A percentile compares a stretch with the other conserved stretches of the same genome.
Conservation (phyloP, 2,888 invertebrate genomes). For the Norana najaformis region DNA sequence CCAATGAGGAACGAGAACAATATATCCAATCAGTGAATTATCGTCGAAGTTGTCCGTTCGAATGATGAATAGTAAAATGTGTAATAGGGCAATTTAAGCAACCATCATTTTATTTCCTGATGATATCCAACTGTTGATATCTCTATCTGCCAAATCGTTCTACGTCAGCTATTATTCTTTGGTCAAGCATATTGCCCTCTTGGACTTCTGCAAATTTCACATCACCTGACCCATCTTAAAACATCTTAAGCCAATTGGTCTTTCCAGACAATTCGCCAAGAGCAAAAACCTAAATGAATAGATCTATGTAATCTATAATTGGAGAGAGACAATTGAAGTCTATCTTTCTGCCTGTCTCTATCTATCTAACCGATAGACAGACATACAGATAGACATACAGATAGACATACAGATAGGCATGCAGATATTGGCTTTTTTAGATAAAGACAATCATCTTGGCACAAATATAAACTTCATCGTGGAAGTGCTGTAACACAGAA, state of each 20-base stretch:
- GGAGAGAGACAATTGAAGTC: too few species aligned
- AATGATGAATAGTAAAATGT: not conserved
- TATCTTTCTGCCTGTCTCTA: not conserved
- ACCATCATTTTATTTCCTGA: not conserved
- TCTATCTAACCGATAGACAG: not conserved
- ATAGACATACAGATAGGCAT: not conserved
- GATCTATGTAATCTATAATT: not conserved
- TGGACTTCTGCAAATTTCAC: not conserved
- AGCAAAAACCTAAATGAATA: not conserved
- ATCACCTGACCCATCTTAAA: not conserved
- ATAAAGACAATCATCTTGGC: not conserved
- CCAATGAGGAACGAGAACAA: not conserved
- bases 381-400: not conserved
- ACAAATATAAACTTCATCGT: too few species aligned
- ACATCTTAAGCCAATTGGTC: not conserved
- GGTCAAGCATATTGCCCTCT: not conserved
- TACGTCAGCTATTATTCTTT: not conserved
- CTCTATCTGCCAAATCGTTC: not conserved
- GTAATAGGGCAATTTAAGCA: not conserved
- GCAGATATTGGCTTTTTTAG: not conserved
- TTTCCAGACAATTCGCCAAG: too few species aligned
- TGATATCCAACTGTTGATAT: not conserved
- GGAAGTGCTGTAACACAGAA: not conserved
- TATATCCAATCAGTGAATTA: not conserved
- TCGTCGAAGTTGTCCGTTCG: not conserved